These are phyloP conservation scores for Sinosuthora webbiana DNA, from an alignment of 2,113 vertebrate genomes.

Conservation along the genomic window DNA sequence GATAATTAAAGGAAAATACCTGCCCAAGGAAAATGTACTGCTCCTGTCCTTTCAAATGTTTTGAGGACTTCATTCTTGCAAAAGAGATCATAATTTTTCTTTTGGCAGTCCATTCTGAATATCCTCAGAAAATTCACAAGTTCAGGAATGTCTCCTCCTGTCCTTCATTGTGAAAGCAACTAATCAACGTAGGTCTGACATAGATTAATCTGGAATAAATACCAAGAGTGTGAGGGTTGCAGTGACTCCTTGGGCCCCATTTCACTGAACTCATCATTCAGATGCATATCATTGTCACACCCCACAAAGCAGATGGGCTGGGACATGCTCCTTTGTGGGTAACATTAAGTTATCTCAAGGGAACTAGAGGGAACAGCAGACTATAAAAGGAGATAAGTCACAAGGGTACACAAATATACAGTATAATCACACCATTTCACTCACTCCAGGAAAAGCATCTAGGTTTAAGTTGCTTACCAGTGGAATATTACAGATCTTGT, in stretches of 20 bases:
- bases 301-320: neutral
- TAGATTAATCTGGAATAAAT: neutral
- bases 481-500: constrained; percentile 17
- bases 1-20: constrained; percentile 19
- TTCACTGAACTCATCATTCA: neutral
- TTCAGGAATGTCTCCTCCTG: neutral
- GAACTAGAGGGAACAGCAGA: neutral
- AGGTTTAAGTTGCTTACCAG: constrained; percentile 7
- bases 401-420: constrained; percentile 26
- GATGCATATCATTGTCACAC: neutral
- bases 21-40: neutral
- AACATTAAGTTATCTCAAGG: constrained; percentile 22
- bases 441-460: constrained; percentile 6
- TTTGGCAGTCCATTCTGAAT: neutral
- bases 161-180: neutral
- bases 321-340: neutral
- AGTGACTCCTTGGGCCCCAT: neutral
- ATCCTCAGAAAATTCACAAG: neutral
- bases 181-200: neutral
- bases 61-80: neutral
- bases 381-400: constrained; percentile 27
- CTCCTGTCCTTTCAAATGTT: neutral
- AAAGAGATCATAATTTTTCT: neutral
- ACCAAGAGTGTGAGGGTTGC: neutral
- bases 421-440: neutral